Base-by-base conservation (phyloP, 1,140 invertebrate genomes). In the Platyscapa corneri region DNA sequence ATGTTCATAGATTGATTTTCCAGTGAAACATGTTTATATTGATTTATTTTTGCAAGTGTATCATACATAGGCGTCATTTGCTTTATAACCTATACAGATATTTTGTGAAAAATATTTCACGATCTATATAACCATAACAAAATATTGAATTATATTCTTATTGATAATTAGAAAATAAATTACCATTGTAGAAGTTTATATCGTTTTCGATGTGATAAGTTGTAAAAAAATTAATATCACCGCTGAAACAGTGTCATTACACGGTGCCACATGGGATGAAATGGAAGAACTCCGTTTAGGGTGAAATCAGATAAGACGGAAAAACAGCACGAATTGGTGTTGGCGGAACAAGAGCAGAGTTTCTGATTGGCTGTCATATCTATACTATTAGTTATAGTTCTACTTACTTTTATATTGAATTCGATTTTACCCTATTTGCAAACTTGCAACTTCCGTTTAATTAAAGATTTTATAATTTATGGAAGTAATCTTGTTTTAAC, bases 191-290 rank as follows among this genome's bases (percentile, higher is more conserved):
- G 37, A 77, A 49, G 60, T 10, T 77, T 77, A 65, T 77, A 37
- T 75, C n/a, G 77, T 67, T n/a, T 77, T 77, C 42, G 46, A 67
- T 56, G 39, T 65, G 32, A 23, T 49, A 18, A 67, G 79, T 56
- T 32, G 60, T 75, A 81, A 81, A 60, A 84, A 64, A 75, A 64
- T 85, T 75, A 32, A n/a, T 81, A 85, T 81, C 78, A 85, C 84
- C 67, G 77, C 37, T 65, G 77, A 85, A 46, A 65, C 39, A 81
- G 53, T 80, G 67, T 85, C 84, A 85, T 85, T 81, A 81, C 84
- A 85, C 84, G 65, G 74, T 85, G 84, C 84, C 84, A 85, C 84
- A 85, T 85, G 84, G 77, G 84, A 85, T 70, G 84, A 85, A 85
- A 85, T 85, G 78, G 70, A 74, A 80, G 84, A 85, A 70, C 18